phyloP scores from a whole-genome alignment of 2,888 invertebrate species.

The Harpagoxenus sublaevis region DNA sequence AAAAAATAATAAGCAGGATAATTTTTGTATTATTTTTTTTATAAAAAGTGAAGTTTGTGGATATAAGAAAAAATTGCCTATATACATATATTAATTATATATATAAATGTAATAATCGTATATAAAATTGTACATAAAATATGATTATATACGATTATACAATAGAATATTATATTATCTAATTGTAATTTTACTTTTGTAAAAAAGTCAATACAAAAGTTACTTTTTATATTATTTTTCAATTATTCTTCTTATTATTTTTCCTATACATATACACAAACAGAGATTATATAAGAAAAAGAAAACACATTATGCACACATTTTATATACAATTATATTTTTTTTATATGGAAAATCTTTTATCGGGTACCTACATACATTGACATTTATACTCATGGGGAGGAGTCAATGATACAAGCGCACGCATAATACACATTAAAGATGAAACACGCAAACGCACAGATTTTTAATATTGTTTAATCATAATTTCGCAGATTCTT shows the following conservation, averaged over 20 bases:
- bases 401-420: constrained; percentile 26
- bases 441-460: constrained; percentile 4
- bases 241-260: not conserved
- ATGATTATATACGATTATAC: not conserved
- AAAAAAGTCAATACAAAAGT: no score
- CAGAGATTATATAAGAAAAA: not conserved
- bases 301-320: not conserved
- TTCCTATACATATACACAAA: not conserved
- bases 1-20: not conserved
- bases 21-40: not conserved
- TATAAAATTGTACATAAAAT: no score
- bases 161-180: not conserved
- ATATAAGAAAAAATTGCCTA: no score
- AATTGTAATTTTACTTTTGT: no score
- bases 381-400: constrained; percentile 20
- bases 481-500: not conserved
- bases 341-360: not conserved
- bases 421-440: constrained; percentile 15
- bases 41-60: not conserved
- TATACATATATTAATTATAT: no score
- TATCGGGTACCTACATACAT: constrained; percentile 7
- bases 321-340: not conserved
- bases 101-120: no score
- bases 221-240: no score
- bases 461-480: constrained; percentile 16